These are phyloP conservation scores for Tetramorium bicarinatum DNA, from an alignment of 2,888 invertebrate species.

Conservation along the genomic window DNA sequence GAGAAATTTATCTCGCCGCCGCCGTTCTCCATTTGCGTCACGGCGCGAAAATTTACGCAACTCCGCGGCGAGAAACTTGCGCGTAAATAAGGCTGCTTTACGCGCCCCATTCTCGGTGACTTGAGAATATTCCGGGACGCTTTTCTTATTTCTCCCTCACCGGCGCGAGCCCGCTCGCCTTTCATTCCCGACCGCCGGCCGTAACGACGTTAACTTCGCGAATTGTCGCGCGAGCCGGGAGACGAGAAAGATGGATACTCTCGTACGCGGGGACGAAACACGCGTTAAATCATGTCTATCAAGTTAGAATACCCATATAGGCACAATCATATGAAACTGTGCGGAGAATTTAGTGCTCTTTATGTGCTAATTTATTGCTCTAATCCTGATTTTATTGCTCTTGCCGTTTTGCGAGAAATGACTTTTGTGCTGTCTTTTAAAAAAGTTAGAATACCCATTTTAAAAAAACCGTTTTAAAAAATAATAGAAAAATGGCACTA, in stretches of 20 bases:
- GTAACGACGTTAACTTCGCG: neutral
- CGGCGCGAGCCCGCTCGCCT: neutral
- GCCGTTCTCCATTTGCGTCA: constrained; percentile 29
- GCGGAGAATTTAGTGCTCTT: no score
- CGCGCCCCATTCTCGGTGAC: neutral
- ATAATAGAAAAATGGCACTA: no score
- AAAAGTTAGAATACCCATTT: no score
- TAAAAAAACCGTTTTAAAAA: no score
- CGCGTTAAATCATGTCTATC: neutral
- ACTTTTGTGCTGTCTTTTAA: no score
- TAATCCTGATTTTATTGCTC: no score
- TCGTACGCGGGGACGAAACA: neutral
- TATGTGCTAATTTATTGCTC: no score
- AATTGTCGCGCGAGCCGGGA: neutral
- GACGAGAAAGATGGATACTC: neutral
- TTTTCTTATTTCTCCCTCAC: neutral
- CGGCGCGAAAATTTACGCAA: constrained; percentile 44
- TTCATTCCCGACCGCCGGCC: neutral
- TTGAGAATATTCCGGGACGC: constrained; percentile 13
- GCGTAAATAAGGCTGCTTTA: constrained; percentile 16
- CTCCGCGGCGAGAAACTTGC: neutral
- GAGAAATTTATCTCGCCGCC: constrained; percentile 36
- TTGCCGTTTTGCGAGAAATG: no score
- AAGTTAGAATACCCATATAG: no score
- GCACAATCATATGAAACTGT: no score